phyloP scores from a whole-genome alignment of 2,113 vertebrate genomes.

The Sialia sialis region DNA sequence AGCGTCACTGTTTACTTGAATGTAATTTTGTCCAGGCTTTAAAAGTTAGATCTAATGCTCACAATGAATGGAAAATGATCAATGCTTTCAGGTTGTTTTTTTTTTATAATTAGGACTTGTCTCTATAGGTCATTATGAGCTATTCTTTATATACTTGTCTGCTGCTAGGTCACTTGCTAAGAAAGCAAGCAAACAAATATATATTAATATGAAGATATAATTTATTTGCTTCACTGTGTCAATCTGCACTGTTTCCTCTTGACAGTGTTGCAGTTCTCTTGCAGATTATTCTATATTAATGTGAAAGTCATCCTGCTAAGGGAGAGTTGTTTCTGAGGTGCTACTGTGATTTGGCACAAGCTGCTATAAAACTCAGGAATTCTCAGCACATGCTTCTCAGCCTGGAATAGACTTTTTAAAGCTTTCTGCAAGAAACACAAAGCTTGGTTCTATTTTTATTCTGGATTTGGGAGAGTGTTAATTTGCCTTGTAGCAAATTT shows the following conservation, averaged over 20 bases:
- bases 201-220: background rate
- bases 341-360: slow-evolving; percentile 7
- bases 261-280: background rate
- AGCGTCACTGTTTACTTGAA: background rate
- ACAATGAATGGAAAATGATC: background rate
- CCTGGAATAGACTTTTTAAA: background rate
- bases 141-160: background rate
- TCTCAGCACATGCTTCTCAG: background rate
- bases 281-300: background rate
- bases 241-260: background rate
- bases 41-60: background rate
- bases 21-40: background rate
- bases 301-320: background rate
- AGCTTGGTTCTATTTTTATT: slow-evolving; percentile 4
- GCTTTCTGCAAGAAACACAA: background rate
- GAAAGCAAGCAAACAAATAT: background rate
- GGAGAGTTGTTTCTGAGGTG: background rate
- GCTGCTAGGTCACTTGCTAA: background rate
- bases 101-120: background rate
- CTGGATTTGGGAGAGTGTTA: background rate
- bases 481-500: slow-evolving; percentile 1
- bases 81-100: background rate
- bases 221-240: background rate
- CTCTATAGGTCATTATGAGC: background rate
- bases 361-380: background rate